Evolutionary conservation across 2,888 invertebrate genomes (phyloP).

Genomic region (Kryphioiulus occultus): DNA sequence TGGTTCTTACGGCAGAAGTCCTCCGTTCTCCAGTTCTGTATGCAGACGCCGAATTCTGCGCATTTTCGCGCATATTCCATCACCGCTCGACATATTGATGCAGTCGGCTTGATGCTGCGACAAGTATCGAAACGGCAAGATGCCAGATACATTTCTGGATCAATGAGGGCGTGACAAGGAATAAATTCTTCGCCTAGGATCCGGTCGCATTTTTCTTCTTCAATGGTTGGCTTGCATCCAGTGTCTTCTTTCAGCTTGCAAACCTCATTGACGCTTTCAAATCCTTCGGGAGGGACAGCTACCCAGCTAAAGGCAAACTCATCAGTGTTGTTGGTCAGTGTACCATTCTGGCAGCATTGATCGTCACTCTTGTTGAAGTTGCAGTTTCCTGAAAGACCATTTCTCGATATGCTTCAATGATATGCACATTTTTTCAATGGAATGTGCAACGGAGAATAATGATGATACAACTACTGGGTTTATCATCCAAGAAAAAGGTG

Average conservation of each 20-base stretch:
- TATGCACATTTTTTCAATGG: no score
- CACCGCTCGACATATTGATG: constrained; percentile 71
- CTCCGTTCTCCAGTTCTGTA: constrained; percentile 72
- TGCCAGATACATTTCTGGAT: constrained; percentile 72
- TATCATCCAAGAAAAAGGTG: no score
- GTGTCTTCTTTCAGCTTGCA: constrained; percentile 48
- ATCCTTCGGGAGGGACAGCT: constrained; percentile 54
- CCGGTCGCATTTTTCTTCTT: constrained; percentile 79
- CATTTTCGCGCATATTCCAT: constrained; percentile 79
- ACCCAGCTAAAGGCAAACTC: constrained; percentile 70
- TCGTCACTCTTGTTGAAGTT: constrained; percentile 61
- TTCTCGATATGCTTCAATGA: neutral
- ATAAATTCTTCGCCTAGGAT: constrained; percentile 65
- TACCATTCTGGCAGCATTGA: constrained; percentile 58
- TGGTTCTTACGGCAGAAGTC: constrained; percentile 67
- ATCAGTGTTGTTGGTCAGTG: constrained; percentile 66
- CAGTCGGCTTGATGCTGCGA: constrained; percentile 63
- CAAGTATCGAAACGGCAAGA: constrained; percentile 76
- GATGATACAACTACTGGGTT: no score
- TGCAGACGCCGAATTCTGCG: constrained; percentile 73
- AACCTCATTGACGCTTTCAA: constrained; percentile 52
- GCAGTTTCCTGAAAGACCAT: constrained; percentile 60
- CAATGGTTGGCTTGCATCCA: constrained; percentile 78
- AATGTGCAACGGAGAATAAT: no score
- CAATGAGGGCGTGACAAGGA: constrained; percentile 77